Evolutionary conservation across 2,113 vertebrate species (phyloP).

Genomic region (Piaya cayana): DNA sequence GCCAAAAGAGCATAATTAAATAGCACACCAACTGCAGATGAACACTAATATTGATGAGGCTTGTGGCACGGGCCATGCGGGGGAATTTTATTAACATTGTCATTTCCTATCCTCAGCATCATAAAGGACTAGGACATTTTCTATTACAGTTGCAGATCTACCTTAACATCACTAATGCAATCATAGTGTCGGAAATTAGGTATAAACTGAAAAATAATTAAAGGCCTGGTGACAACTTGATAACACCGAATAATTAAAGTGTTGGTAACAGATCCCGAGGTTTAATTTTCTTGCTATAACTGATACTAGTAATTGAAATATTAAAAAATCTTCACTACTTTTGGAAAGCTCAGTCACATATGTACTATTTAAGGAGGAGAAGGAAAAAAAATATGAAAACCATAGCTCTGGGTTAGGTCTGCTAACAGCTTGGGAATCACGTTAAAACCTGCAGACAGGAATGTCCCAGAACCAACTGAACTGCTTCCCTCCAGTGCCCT

Average conservation of each 20-base stretch:
- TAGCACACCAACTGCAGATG: background rate
- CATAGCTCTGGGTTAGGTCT: background rate
- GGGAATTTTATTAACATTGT: conserved; percentile 36
- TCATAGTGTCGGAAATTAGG: conserved; percentile 21
- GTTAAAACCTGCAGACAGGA: background rate
- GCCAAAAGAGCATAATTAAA: conserved; percentile 39
- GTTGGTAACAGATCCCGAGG: conserved; percentile 27
- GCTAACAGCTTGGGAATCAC: background rate
- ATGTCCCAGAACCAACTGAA: rapidly evolving
- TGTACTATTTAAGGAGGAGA: background rate
- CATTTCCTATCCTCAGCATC: conserved; percentile 27
- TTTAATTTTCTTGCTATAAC: background rate
- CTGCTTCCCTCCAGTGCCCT: background rate
- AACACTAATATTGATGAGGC: background rate
- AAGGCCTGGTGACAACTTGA: conserved; percentile 42
- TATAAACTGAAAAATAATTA: conserved; percentile 63
- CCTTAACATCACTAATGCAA: conserved; percentile 33
- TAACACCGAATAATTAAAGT: conserved; percentile 32
- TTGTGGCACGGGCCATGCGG: background rate
- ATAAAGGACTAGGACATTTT: conserved; percentile 9
- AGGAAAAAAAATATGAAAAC: background rate
- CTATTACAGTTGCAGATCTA: conserved; percentile 3
- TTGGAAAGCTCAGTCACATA: background rate
- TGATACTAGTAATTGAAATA: conserved; percentile 20
- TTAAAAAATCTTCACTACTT: background rate